Evolutionary conservation across 1,140 invertebrate species (phyloP).

Genomic region (Saccostrea glomerata): DNA sequence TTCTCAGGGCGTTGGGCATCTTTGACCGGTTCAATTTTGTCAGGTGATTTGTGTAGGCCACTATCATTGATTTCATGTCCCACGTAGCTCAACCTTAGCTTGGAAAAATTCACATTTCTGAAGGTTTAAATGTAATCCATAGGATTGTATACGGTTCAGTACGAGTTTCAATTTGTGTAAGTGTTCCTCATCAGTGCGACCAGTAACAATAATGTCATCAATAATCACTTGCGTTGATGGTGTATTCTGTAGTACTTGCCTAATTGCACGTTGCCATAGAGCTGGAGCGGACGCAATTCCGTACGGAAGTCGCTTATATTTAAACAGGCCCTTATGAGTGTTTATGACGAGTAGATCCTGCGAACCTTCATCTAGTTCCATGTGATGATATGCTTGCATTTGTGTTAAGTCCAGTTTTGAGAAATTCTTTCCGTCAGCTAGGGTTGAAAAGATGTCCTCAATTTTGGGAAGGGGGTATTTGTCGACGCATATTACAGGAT

Average conservation of each 20-base stretch:
- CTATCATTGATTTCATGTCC: too few species aligned
- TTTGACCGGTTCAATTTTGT: too few species aligned
- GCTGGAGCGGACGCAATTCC: conserved; percentile 80
- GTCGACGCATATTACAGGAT: conserved; percentile 61
- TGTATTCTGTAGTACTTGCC: too few species aligned
- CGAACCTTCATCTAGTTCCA: conserved; percentile 64
- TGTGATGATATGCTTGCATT: conserved; percentile 64
- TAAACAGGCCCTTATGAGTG: conserved; percentile 45
- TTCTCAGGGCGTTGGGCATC: neutral
- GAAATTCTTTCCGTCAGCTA: conserved; percentile 56
- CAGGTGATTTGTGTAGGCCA: too few species aligned
- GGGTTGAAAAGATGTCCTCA: conserved; percentile 68
- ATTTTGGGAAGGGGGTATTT: conserved; percentile 70
- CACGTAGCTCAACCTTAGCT: too few species aligned
- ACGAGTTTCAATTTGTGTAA: conserved; percentile 47
- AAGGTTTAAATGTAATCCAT: too few species aligned
- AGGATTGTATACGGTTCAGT: too few species aligned
- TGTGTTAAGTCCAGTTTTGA: conserved; percentile 52
- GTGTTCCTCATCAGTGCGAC: conserved; percentile 51
- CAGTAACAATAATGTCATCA: conserved; percentile 67
- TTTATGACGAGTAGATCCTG: conserved; percentile 60
- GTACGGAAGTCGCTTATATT: conserved; percentile 67
- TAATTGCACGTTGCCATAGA: conserved; percentile 78
- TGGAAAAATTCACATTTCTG: too few species aligned
- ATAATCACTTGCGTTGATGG: too few species aligned